Percentiles rank a stretch among this genome's conserved stretches.
Evolutionary conservation across 2,888 invertebrate genomes (phyloP).

Genomic region (Chrysolina oricalcia): DNA sequence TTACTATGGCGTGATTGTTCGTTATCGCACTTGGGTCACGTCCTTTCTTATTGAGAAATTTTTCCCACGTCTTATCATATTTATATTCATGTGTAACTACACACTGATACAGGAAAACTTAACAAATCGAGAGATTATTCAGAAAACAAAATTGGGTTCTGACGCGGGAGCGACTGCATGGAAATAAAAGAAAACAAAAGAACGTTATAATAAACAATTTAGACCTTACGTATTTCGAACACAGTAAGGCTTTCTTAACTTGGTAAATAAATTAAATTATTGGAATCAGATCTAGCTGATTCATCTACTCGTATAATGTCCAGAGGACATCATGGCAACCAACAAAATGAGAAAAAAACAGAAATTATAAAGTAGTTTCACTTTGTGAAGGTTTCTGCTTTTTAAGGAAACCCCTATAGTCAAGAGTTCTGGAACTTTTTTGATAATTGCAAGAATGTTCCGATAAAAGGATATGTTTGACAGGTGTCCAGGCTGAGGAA

Average conservation of each 20-base stretch:
- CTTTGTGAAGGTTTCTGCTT: no score
- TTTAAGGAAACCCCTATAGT: no score
- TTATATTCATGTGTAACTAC: neutral
- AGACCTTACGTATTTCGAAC: neutral
- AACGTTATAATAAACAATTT: neutral
- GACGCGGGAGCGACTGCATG: neutral
- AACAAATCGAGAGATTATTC: neutral
- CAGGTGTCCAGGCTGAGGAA: no score
- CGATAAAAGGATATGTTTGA: no score
- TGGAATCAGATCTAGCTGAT: no score
- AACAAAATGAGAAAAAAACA: no score
- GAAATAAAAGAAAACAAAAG: neutral
- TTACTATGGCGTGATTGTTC: constrained; percentile 23
- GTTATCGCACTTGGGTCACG: constrained; percentile 23
- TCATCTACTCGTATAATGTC: no score
- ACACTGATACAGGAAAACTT: neutral
- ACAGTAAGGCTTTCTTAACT: neutral
- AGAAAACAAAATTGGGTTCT: neutral
- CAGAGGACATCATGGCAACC: no score
- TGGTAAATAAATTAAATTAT: no score
- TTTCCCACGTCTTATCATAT: neutral
- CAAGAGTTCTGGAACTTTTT: no score
- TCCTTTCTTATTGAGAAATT: constrained; percentile 19
- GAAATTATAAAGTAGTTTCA: no score
- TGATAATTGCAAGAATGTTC: no score